Conservation (phyloP, 1,140 invertebrate genomes). For the Zaprionus kolodkinae region DNA sequence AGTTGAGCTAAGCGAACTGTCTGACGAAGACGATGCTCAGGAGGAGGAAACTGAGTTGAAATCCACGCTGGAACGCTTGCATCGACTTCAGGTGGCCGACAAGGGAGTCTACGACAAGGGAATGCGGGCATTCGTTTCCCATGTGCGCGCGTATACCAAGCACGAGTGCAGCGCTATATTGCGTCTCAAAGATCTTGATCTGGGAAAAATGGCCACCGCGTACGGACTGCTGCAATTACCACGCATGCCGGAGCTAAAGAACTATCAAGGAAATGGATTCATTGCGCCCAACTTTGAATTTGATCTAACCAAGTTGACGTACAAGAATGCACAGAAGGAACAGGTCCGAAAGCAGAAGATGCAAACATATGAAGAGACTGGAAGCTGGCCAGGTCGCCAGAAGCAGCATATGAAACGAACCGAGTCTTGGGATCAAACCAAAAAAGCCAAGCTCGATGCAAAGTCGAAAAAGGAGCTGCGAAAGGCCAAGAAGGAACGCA, state of each 20-base stretch:
- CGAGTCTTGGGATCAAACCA: constrained; percentile 92
- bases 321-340: constrained; percentile 93
- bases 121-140: constrained; percentile 97
- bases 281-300: constrained; percentile 86
- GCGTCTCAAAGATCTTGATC: constrained; percentile 94
- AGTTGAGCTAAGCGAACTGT: constrained; percentile 86
- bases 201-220: constrained; percentile 93
- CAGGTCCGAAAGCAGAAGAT: constrained; percentile 90
- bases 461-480: constrained; percentile 87
- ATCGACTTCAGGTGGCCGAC: constrained; percentile 85
- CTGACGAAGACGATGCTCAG: constrained; percentile 55
- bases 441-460: constrained; percentile 89
- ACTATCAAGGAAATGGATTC: constrained; percentile 88
- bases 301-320: constrained; percentile 91
- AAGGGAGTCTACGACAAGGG: constrained; percentile 94
- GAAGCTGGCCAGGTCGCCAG: constrained; percentile 89
- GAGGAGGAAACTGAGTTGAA: constrained; percentile 17
- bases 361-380: constrained; percentile 89
- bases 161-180: constrained; percentile 97
- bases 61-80: constrained; percentile 54
- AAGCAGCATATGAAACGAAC: constrained; percentile 87
- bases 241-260: constrained; percentile 97
- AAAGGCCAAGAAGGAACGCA: constrained; percentile 86
- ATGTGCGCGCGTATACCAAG: constrained; percentile 96
- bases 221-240: constrained; percentile 96